A percentile compares a stretch with the other conserved stretches of the same genome.
Conservation (phyloP, 1,140 invertebrate genomes). For the Drosophila nigromelanica region DNA sequence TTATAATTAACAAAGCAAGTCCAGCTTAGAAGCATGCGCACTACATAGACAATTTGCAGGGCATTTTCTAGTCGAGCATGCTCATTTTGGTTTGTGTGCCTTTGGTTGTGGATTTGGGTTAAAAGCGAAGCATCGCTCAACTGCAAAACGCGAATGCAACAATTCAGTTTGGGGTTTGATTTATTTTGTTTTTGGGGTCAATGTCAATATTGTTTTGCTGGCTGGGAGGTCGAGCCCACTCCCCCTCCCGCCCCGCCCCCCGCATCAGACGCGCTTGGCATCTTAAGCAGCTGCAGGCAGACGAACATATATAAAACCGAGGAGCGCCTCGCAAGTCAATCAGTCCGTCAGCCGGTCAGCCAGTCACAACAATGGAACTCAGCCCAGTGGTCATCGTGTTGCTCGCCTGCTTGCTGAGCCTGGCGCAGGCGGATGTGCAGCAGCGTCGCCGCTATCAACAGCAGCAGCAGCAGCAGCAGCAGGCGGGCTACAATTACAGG, state of each 20-base stretch:
- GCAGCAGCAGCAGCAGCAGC: conserved; percentile 36
- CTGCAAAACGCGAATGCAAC: conserved; percentile 58
- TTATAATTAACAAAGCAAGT: too few species aligned
- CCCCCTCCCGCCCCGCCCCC: not conserved
- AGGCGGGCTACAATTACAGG: conserved; percentile 46
- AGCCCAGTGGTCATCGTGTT: conserved; percentile 39
- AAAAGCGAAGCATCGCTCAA: conserved; percentile 13
- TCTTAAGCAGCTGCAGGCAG: conserved; percentile 47
- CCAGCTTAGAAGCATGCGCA: too few species aligned
- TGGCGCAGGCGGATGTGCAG: conserved; percentile 41
- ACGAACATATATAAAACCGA: conserved; percentile 50
- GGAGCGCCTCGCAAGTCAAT: conserved; percentile 3
- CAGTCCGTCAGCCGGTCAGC: conserved; percentile 35
- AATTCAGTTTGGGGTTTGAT: conserved; percentile 30
- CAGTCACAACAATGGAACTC: conserved; percentile 51
- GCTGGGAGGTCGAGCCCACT: conserved; percentile 11
- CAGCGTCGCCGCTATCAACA: conserved; percentile 38
- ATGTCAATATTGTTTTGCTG: conserved; percentile 62
- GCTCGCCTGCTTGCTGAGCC: conserved; percentile 31
- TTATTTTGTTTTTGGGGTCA: conserved; percentile 68
- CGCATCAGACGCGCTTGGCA: conserved; percentile 27
- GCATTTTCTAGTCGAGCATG: not conserved
- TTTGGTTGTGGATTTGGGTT: conserved; percentile 21
- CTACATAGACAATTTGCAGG: not conserved
- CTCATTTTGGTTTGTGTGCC: not conserved